Base-by-base conservation (phyloP, 2,797 vertebrate species). In the Luscinia megarhynchos region DNA sequence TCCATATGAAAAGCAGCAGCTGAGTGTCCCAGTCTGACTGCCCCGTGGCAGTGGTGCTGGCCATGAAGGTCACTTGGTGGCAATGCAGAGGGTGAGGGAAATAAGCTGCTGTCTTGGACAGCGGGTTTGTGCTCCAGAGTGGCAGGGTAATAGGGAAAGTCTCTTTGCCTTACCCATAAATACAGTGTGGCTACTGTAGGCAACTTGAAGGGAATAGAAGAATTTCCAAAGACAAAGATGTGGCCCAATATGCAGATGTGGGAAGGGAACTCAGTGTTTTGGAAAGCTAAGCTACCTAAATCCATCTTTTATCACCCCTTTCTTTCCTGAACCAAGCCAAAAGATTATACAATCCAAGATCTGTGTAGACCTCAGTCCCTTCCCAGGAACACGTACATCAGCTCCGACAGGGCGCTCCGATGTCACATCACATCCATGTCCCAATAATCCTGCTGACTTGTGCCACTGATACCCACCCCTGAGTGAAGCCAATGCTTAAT, bases 311-410 rank as follows among this genome's bases (percentile, higher is more conserved):
- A 75, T 16, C 54, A 55, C 18, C 16, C 7, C 0, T 48, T 87
- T 57, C 68, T 34, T 80, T 23, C 36, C 18, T 48, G 34, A 75
- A 5, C 32, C 19, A 45, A 45, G 50, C 21, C 26, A 43, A 51
- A 80, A 75, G 51, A 58, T 79, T 54, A 57, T 45, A 32, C 84
- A 51, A 55, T 8, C 77, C 32, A 34, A 38, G 73, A 55, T 17
- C 41, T 43, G n/a, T 0, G 12, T 1, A 48, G 70, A n/a, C 36
- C 53, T 34, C 24, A 48, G 59, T 40, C 57, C 83, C 66, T 84
- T 34, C 62, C 67, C 69, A 81, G 54, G 51, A 84, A 34, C 48
- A 36, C 0, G 0, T 0, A 4, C 27, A 0, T 1, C 43, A 45
- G 43, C 43, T 43, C 41, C 9, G 41, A 43, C 17, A 74, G 40